These are phyloP conservation scores for Spongilla lacustris DNA, from an alignment of 37 sponge, comb jelly and placozoan genomes.

Conservation along the genomic window DNA sequence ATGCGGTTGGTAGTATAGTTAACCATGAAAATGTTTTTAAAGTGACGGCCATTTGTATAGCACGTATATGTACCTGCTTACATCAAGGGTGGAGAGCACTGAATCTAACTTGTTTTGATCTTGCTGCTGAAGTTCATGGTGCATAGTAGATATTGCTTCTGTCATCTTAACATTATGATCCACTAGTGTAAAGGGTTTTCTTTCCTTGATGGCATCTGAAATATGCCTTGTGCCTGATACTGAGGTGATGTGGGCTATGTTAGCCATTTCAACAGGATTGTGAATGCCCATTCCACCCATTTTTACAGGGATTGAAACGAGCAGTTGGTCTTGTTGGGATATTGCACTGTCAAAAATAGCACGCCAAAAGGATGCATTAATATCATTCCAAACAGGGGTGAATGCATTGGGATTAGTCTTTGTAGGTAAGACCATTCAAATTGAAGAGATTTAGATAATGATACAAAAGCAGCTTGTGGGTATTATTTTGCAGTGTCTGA, in stretches of 20 bases:
- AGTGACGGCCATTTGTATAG: conserved; percentile 23
- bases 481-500: conserved; percentile 2
- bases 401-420: conserved; percentile 3
- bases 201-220: conserved; percentile 14
- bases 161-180: background rate
- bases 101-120: conserved; percentile 4
- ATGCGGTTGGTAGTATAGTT: conserved; percentile 12
- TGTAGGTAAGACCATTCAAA: conserved; percentile 44
- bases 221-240: background rate
- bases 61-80: conserved; percentile 3
- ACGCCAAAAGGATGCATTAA: conserved; percentile 4
- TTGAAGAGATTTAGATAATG: conserved; percentile 29
- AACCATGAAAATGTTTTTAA: conserved; percentile 27
- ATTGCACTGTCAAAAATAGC: background rate
- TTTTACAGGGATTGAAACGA: conserved; percentile 4
- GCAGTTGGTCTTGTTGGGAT: conserved; percentile 17
- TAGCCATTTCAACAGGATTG: conserved; percentile 16
- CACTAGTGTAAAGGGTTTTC: background rate
- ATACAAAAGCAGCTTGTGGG: conserved; percentile 25
- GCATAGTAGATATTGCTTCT: background rate
- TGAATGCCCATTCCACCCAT: background rate
- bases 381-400: conserved; percentile 11
- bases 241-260: background rate
- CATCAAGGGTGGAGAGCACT: conserved; percentile 9
- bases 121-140: background rate